Evolutionary conservation across 2,113 vertebrate species (phyloP), one percentile per base, ranked within the genome.

Genomic region (Brienomyrus brachyistius): DNA sequence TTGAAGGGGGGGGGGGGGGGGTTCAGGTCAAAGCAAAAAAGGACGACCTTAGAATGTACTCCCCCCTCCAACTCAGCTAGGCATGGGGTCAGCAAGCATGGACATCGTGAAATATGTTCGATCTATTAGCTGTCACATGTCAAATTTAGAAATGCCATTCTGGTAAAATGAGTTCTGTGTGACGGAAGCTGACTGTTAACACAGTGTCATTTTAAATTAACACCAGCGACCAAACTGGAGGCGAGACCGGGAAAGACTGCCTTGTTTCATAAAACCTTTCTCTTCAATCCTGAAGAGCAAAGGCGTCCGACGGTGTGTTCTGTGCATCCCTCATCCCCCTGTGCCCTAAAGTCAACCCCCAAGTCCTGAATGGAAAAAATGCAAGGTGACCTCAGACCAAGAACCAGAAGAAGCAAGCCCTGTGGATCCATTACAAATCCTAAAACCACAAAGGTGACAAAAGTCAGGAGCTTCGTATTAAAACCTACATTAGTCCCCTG

Each of bases 151-250:
- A 97, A 94, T 74, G 83, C 91, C 94, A 96, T 94, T 97, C 97
- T 95, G 97, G 97, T 97, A 97, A 98, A 97, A 98, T 96, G 95
- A 95, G 96, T 94, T 94, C 94, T 94, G 95, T 95, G 95, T 97
- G 97, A 96, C 94, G 94, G 93, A 96, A 97, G 95, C 96, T 94
- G 95, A 96, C 95, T 94, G 95, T 96, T 95, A 97, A 97, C 96
- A 94, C 94, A 89, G 94, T 95, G 96, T 95, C 95, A 97, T 96
- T 96, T 96, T 95, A 96, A 95, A 96, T 96, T 95, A 94, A 96
- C 94, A 95, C 89, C 95, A 94, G 94, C 93, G 94, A 94, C 95
- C 94, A 94, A 93, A 94, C 93, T 93, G 94, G 93, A 92, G 89
- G 93, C 92, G 93, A 95, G 94, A 95, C 93, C 84, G 92, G 91